Base-by-base conservation (phyloP, 2,888 invertebrate genomes). In the Tenthredo amoena region DNA sequence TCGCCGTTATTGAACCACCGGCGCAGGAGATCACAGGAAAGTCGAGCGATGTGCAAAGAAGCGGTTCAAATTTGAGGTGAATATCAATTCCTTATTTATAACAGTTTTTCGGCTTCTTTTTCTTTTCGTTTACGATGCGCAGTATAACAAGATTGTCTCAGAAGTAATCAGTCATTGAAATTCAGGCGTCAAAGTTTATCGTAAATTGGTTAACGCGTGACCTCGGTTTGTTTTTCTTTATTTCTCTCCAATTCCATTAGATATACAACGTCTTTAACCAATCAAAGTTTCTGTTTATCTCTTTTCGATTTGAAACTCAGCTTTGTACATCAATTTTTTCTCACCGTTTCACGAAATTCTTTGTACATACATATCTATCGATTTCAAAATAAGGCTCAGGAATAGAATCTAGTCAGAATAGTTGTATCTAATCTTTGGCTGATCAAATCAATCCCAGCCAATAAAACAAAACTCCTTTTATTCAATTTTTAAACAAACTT, bases 61-160 rank as follows among this genome's bases (percentile, higher is more conserved):
- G 89, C 85, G 88, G 89, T 47, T 92, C 92, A 50, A 91, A 87
- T 86, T 87, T 91, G 74, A 92, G 92, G 92, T 92, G 83, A 81
- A 81, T 62, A 62, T 77, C 6, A 77, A 77, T 76, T 47, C 31
- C 15, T 15, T 55, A 15, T 77, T 55, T 26, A 18, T 55, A 21
- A 31, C n/a, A 15, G 2, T 31, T n/a, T 77, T 50, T 31, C 26
- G 4, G 10, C 7, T 74, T 74, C 15, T 34, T 68, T 34, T 34
- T 68, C 1, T 12, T 0, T 18, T 26, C 2, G 10, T 12, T 12
- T 62, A 18, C 31, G 6, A 68, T 34, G 68, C 34, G 34, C 68
- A 34, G 18, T 68, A 34, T 68, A 12, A 34, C 34, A 34, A 34
- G 34, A 34, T 34, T 18, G 34, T 34, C 34, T 18, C 10, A 68